Evolutionary conservation across 2,888 invertebrate genomes (phyloP), one percentile per base, ranked within the genome.

Genomic region (Drosophila basisetae): DNA sequence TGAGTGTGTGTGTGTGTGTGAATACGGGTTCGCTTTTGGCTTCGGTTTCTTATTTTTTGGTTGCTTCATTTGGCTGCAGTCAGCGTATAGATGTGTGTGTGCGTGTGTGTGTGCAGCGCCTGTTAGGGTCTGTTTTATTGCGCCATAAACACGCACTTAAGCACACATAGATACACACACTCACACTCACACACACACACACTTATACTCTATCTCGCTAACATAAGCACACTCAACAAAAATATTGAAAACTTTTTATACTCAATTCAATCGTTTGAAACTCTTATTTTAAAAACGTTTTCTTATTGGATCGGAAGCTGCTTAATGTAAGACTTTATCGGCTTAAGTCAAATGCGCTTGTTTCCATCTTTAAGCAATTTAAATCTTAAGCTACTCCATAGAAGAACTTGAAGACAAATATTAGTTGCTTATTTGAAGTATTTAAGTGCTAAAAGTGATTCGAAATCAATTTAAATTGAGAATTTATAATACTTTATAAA

Each of bases 91-190:
- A 67, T 54, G 53, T 49, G n/a, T 63, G 41, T 50, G 52, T 31
- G 65, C 50, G 63, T 74, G 69, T 77, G 73, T 37, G 18, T 37
- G 37, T 69, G 65, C 64, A 64, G 71, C 37, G 78, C 78, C 76
- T 81, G 86, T 85, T 80, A 81, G 85, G 85, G 79, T 90, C 86
- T 90, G 89, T 86, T 86, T 86, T 86, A 86, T 90, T 83, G 89
- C 89, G 89, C 90, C 86, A 86, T 86, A 86, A 86, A 90, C 86
- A 86, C 90, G 89, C 90, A 90, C 90, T 88, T 90, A 86, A 83
- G 83, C 89, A 70, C 76, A 81, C 73, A 76, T 65, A 65, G 55
- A 61, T 62, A 75, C 55, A 68, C 50, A 71, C 22, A 65, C 65
- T 65, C 62, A 54, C 66, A 70, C 59, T 64, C 56, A 68, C 54